Conservation (phyloP, 2,888 invertebrate genomes). For the Dendrolimus houi region DNA sequence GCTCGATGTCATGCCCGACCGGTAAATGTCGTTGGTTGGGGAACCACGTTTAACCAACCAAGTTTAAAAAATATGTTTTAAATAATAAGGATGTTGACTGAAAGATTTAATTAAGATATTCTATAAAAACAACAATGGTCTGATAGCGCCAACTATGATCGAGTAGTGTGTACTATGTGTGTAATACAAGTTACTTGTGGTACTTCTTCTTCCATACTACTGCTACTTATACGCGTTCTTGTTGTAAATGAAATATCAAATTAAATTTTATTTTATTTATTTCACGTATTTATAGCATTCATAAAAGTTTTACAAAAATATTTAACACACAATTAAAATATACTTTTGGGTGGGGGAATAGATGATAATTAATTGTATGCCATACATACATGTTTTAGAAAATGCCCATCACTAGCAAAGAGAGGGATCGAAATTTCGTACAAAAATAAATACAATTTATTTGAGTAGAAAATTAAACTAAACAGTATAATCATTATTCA, state of each 20-base stretch:
- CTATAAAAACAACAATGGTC: no score
- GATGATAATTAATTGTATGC: neutral
- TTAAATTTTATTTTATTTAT: neutral
- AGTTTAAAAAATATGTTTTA: no score
- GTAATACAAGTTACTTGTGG: no score
- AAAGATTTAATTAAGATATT: no score
- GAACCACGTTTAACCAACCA: no score
- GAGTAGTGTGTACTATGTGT: no score
- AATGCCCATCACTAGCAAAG: conserved; percentile 1
- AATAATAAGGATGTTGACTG: no score
- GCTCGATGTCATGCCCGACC: no score
- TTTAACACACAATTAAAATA: neutral
- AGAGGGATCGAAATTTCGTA: neutral
- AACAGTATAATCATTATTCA: conserved; percentile 1
- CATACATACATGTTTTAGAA: neutral
- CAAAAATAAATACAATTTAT: conserved; percentile 8
- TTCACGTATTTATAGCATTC: neutral
- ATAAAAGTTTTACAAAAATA: neutral
- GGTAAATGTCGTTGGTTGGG: no score
- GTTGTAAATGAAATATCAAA: neutral
- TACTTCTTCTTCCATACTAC: no score
- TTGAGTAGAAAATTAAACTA: conserved; percentile 1
- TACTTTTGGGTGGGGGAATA: neutral
- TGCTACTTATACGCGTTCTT: no score
- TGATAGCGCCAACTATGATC: no score